Conservation (phyloP, 2,113 vertebrate genomes). For the Psammodynastes pulverulentus region DNA sequence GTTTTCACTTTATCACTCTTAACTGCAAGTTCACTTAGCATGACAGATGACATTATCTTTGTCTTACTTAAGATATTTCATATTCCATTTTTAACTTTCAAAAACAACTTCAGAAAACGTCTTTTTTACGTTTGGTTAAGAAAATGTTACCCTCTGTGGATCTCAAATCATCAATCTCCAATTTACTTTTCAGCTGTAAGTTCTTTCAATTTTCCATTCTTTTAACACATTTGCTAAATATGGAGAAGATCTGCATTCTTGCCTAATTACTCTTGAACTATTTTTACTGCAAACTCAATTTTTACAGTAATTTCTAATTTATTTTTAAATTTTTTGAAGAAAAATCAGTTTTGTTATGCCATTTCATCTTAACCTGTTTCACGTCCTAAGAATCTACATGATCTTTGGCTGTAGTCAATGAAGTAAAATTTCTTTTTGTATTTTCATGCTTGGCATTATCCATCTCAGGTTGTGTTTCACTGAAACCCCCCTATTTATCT, state of each 20-base stretch:
- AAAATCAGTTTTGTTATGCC: not conserved
- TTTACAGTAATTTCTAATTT: too few relatives aligned
- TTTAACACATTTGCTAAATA: not conserved
- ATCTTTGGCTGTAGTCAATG: not conserved
- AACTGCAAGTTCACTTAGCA: not conserved
- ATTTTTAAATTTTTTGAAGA: too few relatives aligned
- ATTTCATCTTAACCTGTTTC: not conserved
- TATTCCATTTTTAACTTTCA: not conserved
- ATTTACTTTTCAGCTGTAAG: not conserved
- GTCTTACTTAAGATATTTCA: not conserved
- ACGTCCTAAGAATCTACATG: not conserved
- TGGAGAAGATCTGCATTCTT: too few relatives aligned
- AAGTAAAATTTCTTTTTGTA: not conserved
- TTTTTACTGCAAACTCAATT: too few relatives aligned
- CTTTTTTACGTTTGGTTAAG: not conserved
- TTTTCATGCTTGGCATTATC: not conserved
- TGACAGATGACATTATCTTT: not conserved
- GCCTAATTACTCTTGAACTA: too few relatives aligned
- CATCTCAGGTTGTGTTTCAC: not conserved
- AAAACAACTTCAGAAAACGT: not conserved
- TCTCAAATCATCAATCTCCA: not conserved
- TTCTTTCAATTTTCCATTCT: not conserved
- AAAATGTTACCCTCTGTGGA: not conserved
- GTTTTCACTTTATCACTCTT: not conserved
- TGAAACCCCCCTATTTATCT: not conserved